Conservation (phyloP, 2,113 vertebrate genomes). For the Bubalus kerabau region DNA sequence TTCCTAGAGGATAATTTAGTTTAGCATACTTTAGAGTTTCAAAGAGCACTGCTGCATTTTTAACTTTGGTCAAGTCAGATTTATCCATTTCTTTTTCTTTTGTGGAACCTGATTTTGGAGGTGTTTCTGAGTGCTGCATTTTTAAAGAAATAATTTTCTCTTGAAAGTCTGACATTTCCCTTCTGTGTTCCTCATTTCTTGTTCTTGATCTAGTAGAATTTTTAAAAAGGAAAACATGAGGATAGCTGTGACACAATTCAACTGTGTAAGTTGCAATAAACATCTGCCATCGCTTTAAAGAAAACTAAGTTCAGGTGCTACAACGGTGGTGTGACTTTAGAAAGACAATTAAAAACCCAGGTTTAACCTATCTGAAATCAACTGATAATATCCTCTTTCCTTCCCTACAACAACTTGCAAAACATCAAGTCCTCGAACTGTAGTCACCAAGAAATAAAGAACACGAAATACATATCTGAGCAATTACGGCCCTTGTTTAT, state of each 20-base stretch:
- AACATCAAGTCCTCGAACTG: slow-evolving; percentile 3
- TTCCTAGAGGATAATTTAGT: neutral
- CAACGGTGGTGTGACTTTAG: neutral
- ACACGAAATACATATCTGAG: neutral
- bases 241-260: neutral
- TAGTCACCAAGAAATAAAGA: neutral
- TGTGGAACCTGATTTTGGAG: neutral
- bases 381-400: neutral
- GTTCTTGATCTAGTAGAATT: neutral
- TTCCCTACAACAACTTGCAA: neutral
- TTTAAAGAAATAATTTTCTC: slow-evolving; percentile 6
- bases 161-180: neutral
- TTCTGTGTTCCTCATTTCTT: neutral
- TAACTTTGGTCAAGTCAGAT: neutral
- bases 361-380: neutral
- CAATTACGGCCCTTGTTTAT: neutral
- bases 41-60: neutral
- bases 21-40: neutral
- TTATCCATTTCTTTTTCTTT: neutral
- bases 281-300: neutral
- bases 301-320: neutral
- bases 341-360: neutral
- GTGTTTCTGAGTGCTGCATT: neutral
- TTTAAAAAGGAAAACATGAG: neutral
- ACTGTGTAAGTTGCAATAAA: neutral